These are phyloP conservation scores for Dendrolimus punctatus DNA, from an alignment of 1,140 invertebrate species.

Conservation along the genomic window DNA sequence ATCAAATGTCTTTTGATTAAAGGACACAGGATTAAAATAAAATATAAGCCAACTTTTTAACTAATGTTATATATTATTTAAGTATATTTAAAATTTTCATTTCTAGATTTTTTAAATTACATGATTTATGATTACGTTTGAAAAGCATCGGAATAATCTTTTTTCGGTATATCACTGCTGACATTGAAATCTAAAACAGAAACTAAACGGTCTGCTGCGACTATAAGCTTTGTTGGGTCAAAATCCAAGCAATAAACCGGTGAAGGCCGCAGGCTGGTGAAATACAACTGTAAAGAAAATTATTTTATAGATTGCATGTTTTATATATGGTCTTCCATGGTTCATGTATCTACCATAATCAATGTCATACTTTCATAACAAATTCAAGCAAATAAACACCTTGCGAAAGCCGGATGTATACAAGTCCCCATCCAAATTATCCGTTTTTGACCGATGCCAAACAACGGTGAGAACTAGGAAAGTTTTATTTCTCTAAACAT, in stretches of 20 bases:
- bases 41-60: not conserved
- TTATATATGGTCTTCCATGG: not conserved
- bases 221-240: conserved; percentile 40
- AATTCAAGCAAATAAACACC: too few relatives aligned
- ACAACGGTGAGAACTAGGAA: too few relatives aligned
- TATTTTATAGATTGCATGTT: not conserved
- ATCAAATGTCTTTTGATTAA: too few relatives aligned
- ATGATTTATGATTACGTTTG: conserved; percentile 12
- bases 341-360: too few relatives aligned
- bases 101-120: not conserved
- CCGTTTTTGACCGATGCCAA: too few relatives aligned
- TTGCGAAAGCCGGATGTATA: too few relatives aligned
- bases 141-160: conserved; percentile 47
- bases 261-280: conserved; percentile 44
- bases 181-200: conserved; percentile 41
- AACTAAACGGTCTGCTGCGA: conserved; percentile 43
- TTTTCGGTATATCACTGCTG: conserved; percentile 9
- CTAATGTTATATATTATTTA: conserved; percentile 1
- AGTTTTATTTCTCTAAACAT: too few relatives aligned
- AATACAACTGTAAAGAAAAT: conserved; percentile 46
- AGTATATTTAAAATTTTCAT: not conserved
- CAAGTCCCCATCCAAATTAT: too few relatives aligned
- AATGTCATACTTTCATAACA: too few relatives aligned
- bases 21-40: too few relatives aligned
- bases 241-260: conserved; percentile 59